A percentile compares a stretch with the other conserved stretches of the same genome.
Evolutionary conservation across 2,797 vertebrate genomes (phyloP).

Genomic region (Thamnophis elegans): DNA sequence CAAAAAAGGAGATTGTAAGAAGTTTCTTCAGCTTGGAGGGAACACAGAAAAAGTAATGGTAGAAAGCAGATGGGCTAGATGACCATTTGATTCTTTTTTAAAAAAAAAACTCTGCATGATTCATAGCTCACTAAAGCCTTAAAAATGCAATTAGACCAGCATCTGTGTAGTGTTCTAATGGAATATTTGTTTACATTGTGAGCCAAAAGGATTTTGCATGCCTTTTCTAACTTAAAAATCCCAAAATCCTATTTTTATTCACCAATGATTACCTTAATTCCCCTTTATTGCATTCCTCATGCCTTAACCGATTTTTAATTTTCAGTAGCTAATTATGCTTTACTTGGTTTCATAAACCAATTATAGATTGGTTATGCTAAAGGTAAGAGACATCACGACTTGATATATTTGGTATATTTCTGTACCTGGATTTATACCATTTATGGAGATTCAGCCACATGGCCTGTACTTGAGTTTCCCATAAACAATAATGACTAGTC

Average conservation of each 20-base stretch:
- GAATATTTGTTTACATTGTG: not conserved
- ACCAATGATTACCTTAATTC: not conserved
- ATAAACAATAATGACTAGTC: not conserved
- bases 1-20: not conserved
- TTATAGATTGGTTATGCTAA: not conserved
- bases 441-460: not conserved
- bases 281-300: not conserved
- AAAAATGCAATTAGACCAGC: not conserved
- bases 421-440: not conserved
- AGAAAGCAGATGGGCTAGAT: not conserved
- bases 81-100: not conserved
- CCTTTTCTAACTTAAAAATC: not conserved
- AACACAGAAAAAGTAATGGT: not conserved
- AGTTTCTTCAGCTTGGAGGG: not conserved
- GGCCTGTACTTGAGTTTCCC: not conserved
- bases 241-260: not conserved
- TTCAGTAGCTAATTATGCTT: not conserved
- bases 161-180: not conserved
- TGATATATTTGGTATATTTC: not conserved
- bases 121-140: not conserved
- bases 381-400: not conserved
- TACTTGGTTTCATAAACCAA: not conserved
- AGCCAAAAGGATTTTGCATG: not conserved
- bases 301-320: not conserved
- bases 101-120: not conserved